A percentile compares a stretch with the other conserved stretches of the same genome.
These are phyloP conservation scores for Caenorhabditis sinica DNA, from an alignment of 2,888 invertebrate genomes.

Conservation along the genomic window DNA sequence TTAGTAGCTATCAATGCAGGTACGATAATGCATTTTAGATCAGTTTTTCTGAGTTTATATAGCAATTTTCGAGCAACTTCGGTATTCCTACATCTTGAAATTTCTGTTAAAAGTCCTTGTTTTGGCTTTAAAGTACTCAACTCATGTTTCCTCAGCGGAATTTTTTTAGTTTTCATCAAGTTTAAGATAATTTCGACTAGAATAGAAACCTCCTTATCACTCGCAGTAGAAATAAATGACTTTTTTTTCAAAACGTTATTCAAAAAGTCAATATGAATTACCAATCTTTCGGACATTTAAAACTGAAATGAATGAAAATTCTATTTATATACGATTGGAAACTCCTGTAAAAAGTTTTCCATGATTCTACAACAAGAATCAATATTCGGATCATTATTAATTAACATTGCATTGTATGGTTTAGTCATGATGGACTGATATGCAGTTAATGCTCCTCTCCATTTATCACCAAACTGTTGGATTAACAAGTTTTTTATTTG, in stretches of 20 bases:
- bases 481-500: conserved; percentile 5
- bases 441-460: background rate
- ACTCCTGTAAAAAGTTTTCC: conserved; percentile 16
- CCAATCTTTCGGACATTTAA: background rate
- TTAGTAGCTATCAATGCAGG: conserved; percentile 11
- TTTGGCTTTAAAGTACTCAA: background rate
- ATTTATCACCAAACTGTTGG: conserved; percentile 1
- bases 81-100: conserved; percentile 9
- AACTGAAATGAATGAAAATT: no score
- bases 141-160: background rate
- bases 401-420: conserved; percentile 12
- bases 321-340: conserved; percentile 14
- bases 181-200: conserved; percentile 5
- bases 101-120: background rate
- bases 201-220: background rate
- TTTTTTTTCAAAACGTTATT: conserved; percentile 5
- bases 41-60: background rate
- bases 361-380: background rate
- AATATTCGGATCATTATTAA: no score
- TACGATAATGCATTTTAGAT: conserved; percentile 1
- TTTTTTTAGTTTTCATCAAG: conserved; percentile 9
- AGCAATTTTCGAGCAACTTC: background rate
- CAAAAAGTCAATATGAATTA: conserved; percentile 10
- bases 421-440: conserved; percentile 4
- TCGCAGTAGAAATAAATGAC: background rate